Evolutionary conservation across 2,888 invertebrate genomes (phyloP).

Genomic region (Eubasilissa splendida): DNA sequence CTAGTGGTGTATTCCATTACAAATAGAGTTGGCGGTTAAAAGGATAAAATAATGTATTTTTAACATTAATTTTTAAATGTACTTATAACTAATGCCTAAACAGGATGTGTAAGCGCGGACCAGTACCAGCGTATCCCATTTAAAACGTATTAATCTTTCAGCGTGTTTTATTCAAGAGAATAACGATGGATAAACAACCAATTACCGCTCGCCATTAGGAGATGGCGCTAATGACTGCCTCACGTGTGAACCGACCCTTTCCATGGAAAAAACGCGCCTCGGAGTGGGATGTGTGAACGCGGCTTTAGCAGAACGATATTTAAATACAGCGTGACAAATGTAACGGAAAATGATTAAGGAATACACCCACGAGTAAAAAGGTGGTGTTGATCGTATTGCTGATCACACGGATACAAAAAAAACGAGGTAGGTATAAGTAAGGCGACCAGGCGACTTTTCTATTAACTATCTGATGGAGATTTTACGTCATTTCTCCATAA

Average conservation of each 20-base stretch:
- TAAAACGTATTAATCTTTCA: slow-evolving; percentile 58
- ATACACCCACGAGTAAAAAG: background rate
- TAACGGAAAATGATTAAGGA: slow-evolving; percentile 16
- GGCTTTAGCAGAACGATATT: slow-evolving; percentile 27
- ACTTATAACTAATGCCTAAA: no score
- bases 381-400: background rate
- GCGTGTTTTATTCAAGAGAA: slow-evolving; percentile 53
- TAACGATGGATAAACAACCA: slow-evolving; percentile 53
- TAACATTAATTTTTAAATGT: no score
- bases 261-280: background rate
- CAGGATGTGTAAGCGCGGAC: no score
- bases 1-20: no score
- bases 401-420: no score
- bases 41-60: no score
- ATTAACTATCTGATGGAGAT: no score
- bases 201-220: slow-evolving; percentile 47
- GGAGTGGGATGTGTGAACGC: slow-evolving; percentile 31
- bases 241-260: slow-evolving; percentile 43
- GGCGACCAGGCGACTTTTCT: no score
- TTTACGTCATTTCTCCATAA: no score
- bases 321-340: slow-evolving; percentile 36
- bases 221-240: slow-evolving; percentile 52
- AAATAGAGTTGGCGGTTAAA: no score
- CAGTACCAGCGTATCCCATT: slow-evolving; percentile 44
- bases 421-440: no score